A percentile compares a stretch with the other conserved stretches of the same genome.
These are phyloP conservation scores for Plutella xylostella DNA, from an alignment of 2,888 invertebrate species.

Conservation along the genomic window DNA sequence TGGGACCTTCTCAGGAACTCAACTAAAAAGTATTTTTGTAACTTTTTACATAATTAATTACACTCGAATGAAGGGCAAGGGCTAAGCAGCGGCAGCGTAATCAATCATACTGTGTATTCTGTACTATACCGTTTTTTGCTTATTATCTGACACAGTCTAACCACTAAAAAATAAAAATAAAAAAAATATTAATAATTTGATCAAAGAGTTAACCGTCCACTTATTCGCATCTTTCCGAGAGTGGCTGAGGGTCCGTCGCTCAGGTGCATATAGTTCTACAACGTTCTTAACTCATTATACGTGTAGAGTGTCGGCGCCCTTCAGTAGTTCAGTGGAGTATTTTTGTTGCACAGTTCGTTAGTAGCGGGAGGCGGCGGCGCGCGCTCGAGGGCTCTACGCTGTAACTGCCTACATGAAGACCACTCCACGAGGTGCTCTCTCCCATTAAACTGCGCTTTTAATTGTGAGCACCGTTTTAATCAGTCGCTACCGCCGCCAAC, in stretches of 20 bases:
- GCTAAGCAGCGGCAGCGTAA: no score
- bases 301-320: neutral
- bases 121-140: no score
- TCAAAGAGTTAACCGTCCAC: no score
- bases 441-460: slow-evolving; percentile 69
- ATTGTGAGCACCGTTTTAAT: slow-evolving; percentile 64
- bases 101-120: no score
- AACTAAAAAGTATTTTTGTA: no score
- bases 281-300: slow-evolving; percentile 6
- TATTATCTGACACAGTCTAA: no score
- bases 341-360: slow-evolving; percentile 42
- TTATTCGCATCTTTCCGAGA: neutral
- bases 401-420: slow-evolving; percentile 70
- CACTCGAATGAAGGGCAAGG: no score
- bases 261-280: neutral
- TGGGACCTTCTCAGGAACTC: no score
- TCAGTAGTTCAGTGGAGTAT: slow-evolving; percentile 23
- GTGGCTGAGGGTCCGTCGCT: neutral
- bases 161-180: no score
- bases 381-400: slow-evolving; percentile 59
- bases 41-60: no score
- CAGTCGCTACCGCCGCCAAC: no score
- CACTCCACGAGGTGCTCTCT: slow-evolving; percentile 61
- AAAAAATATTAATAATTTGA: no score
- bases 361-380: slow-evolving; percentile 45